Conservation (phyloP, 2,888 invertebrate genomes). For the Cryptophagus acutangulus region DNA sequence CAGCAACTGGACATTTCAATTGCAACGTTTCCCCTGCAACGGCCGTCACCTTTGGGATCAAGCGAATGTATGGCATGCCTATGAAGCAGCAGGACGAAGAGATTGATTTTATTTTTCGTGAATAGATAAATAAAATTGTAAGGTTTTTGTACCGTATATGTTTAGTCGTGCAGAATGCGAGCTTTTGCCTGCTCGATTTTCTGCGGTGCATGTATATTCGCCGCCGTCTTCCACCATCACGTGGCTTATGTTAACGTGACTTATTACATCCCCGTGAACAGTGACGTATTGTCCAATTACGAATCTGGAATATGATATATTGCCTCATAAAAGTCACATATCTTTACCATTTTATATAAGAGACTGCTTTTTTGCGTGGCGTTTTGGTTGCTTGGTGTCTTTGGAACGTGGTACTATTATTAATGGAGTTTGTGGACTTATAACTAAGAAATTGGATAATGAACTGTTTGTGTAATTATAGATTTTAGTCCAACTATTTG, state of each 20-base stretch:
- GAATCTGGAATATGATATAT: constrained; percentile 51
- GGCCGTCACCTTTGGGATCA: constrained; percentile 76
- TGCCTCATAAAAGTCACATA: too few relatives aligned
- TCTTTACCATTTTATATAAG: too few relatives aligned
- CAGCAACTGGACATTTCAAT: constrained; percentile 76
- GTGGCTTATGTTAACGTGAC: constrained; percentile 76
- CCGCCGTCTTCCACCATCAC: constrained; percentile 77
- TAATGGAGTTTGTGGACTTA: too few relatives aligned
- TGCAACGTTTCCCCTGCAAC: constrained; percentile 71
- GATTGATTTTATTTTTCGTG: neutral
- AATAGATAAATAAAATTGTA: too few relatives aligned
- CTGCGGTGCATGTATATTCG: constrained; percentile 71
- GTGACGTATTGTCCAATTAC: constrained; percentile 73
- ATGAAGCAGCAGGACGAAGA: neutral
- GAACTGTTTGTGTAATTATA: too few relatives aligned
- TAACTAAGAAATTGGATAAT: too few relatives aligned
- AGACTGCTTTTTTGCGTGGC: too few relatives aligned
- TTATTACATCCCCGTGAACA: constrained; percentile 74
- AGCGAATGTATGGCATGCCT: constrained; percentile 75
- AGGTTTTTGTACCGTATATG: constrained; percentile 61
- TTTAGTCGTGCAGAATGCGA: constrained; percentile 72
- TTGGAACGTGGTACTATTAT: too few relatives aligned
- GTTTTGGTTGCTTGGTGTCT: too few relatives aligned
- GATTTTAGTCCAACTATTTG: too few relatives aligned
- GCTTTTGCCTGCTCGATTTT: constrained; percentile 69